Percentiles rank a stretch among this genome's conserved stretches.
These are phyloP conservation scores for Griposia aprilina DNA, from an alignment of 2,888 invertebrate genomes.

Conservation along the genomic window DNA sequence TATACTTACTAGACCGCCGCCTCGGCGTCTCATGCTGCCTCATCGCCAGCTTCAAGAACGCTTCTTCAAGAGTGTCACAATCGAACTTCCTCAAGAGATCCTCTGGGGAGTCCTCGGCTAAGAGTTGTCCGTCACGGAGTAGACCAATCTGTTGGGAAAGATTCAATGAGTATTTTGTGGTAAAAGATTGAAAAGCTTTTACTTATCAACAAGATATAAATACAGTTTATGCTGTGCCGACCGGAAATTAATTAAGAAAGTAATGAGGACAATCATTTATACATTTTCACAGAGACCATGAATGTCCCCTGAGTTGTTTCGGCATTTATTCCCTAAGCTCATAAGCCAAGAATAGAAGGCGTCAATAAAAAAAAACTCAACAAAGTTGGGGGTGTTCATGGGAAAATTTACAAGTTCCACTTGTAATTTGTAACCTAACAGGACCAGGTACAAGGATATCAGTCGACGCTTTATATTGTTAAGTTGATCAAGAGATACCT, in stretches of 20 bases:
- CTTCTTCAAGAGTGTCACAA: constrained; percentile 95
- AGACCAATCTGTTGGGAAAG: constrained; percentile 94
- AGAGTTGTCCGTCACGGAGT: constrained; percentile 95
- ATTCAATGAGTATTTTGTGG: background rate
- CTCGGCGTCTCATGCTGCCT: constrained; percentile 87
- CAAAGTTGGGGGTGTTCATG: background rate
- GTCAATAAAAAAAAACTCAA: background rate
- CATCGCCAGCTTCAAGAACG: constrained; percentile 95
- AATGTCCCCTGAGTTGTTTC: too few species aligned
- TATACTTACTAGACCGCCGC: constrained; percentile 80
- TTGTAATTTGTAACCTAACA: too few species aligned
- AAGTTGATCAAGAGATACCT: background rate
- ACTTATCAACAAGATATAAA: background rate
- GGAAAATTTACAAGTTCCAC: background rate
- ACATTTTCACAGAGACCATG: too few species aligned
- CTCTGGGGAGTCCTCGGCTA: constrained; percentile 96
- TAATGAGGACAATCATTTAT: background rate
- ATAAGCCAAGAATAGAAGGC: too few species aligned
- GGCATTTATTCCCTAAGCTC: too few species aligned
- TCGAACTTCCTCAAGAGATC: constrained; percentile 93
- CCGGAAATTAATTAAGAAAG: background rate
- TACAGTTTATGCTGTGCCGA: background rate
- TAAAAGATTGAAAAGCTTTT: background rate
- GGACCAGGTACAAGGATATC: too few species aligned
- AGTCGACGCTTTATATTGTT: too few species aligned